Conservation (phyloP, 2,888 invertebrate genomes). For the Petrolisthes cinctipes region DNA sequence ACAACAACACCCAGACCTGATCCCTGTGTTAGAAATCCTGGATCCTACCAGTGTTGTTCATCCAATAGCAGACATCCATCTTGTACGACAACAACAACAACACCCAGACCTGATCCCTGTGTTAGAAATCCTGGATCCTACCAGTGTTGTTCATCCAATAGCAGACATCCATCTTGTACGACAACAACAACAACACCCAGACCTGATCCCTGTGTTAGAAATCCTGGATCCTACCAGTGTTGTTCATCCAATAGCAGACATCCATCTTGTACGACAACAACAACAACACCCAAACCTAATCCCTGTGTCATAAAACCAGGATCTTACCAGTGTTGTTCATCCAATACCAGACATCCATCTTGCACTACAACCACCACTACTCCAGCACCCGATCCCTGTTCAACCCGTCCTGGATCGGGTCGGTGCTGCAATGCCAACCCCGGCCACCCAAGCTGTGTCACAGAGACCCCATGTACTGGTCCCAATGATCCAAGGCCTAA, state of each 20-base stretch:
- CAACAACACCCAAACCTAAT: constrained; percentile 38
- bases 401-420: constrained; percentile 40
- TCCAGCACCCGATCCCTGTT: constrained; percentile 41
- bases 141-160: constrained; percentile 40
- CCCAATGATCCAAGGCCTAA: constrained; percentile 44
- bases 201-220: constrained; percentile 38
- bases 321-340: too few relatives aligned
- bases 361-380: constrained; percentile 45
- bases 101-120: constrained; percentile 43
- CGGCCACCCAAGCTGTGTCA: constrained; percentile 32
- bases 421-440: constrained; percentile 47
- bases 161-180: constrained; percentile 24
- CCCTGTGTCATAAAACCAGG: too few relatives aligned
- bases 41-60: constrained; percentile 42
- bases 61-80: constrained; percentile 29
- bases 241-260: constrained; percentile 32
- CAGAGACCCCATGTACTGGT: constrained; percentile 31
- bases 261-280: constrained; percentile 36
- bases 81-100: constrained; percentile 42
- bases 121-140: constrained; percentile 19
- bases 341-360: constrained; percentile 18
- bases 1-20: constrained; percentile 36
- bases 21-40: constrained; percentile 47
- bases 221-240: constrained; percentile 48
- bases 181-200: constrained; percentile 23